phyloP scores from a whole-genome alignment of 2,888 invertebrate species.

The Marasmarcha lunaedactyla region DNA sequence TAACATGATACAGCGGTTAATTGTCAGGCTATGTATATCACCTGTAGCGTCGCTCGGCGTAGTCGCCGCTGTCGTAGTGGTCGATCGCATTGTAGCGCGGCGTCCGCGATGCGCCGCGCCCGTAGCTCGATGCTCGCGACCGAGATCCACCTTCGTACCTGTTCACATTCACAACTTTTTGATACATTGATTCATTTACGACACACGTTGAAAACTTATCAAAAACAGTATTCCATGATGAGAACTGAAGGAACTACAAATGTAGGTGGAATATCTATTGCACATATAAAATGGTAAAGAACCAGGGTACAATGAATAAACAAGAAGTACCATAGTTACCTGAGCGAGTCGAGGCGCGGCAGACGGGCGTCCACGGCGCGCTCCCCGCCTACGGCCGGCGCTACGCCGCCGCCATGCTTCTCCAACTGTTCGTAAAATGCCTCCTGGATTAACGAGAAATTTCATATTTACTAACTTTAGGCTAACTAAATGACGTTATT shows the following conservation, averaged over 20 bases:
- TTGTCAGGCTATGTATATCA: too few relatives aligned
- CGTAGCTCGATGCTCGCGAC: constrained; percentile 59
- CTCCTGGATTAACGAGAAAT: too few relatives aligned
- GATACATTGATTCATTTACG: not conserved
- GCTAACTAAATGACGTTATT: constrained; percentile 1
- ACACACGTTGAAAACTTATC: not conserved
- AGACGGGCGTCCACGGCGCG: constrained; percentile 42
- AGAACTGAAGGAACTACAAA: too few relatives aligned
- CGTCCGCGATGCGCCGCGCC: constrained; percentile 45
- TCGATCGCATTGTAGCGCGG: constrained; percentile 49
- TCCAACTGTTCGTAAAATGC: constrained; percentile 93
- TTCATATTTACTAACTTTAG: constrained; percentile 9
- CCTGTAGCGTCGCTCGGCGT: constrained; percentile 61
- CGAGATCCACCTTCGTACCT: constrained; percentile 54
- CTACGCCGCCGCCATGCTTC: constrained; percentile 71
- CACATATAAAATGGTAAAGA: too few relatives aligned
- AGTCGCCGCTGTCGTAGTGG: constrained; percentile 61
- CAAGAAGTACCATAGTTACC: constrained; percentile 28
- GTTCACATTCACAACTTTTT: constrained; percentile 7
- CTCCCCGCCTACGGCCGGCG: constrained; percentile 63
- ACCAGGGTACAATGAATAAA: too few relatives aligned
- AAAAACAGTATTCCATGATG: too few relatives aligned
- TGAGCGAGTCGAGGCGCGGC: constrained; percentile 43
- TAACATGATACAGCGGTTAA: not conserved
- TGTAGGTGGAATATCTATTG: too few relatives aligned